These are phyloP conservation scores for Hemicrepidius hirtus DNA, from an alignment of 2,888 invertebrate genomes.

Conservation along the genomic window DNA sequence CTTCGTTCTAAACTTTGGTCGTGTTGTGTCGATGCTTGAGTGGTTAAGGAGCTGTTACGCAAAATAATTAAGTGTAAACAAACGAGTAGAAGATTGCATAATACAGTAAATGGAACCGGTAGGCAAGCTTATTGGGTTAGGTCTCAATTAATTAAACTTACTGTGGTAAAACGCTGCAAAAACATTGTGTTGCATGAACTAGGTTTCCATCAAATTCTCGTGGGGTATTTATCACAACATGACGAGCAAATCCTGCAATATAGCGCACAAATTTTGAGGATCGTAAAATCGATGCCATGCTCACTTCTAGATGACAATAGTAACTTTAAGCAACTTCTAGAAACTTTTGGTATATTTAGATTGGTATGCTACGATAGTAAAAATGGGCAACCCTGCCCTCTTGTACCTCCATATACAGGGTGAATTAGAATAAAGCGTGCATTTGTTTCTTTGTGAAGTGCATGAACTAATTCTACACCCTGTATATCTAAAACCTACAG, in stretches of 20 bases:
- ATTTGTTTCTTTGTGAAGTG: no score
- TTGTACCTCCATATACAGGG: no score
- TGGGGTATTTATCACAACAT: slow-evolving; percentile 79
- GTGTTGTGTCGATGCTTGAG: slow-evolving; percentile 75
- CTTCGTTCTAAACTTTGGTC: slow-evolving; percentile 79
- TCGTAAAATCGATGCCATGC: slow-evolving; percentile 80
- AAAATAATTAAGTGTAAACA: slow-evolving; percentile 39
- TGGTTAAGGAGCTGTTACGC: slow-evolving; percentile 75
- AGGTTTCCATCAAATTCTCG: slow-evolving; percentile 79
- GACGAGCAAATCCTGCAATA: slow-evolving; percentile 83
- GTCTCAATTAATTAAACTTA: slow-evolving; percentile 61
- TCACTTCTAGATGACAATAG: slow-evolving; percentile 19
- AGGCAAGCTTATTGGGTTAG: slow-evolving; percentile 42
- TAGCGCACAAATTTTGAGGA: slow-evolving; percentile 85
- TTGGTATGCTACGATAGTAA: neutral
- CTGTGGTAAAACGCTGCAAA: slow-evolving; percentile 73
- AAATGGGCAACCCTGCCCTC: no score
- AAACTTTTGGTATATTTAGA: neutral
- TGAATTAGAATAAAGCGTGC: no score
- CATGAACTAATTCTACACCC: no score
- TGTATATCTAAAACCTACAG: no score
- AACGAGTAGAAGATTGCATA: slow-evolving; percentile 61
- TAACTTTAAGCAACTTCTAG: neutral
- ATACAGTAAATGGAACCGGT: slow-evolving; percentile 52
- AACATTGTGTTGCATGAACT: slow-evolving; percentile 72